phyloP scores from a whole-genome alignment of 53 echinoderm and acorn worm species.

The Paracentrotus lividus region DNA sequence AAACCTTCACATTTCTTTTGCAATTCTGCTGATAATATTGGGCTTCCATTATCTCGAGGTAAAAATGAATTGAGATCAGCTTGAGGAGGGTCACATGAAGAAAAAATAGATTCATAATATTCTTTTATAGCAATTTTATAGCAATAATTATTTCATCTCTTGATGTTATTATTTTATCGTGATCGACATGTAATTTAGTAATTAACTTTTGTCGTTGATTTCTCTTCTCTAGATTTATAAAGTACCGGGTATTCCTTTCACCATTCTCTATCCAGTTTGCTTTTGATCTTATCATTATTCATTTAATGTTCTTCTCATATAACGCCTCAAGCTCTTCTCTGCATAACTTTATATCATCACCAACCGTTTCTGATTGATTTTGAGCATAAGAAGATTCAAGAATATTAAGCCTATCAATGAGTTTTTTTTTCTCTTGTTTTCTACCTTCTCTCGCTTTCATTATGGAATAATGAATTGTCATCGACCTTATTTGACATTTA shows the following conservation, averaged over 20 bases:
- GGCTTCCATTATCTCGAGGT: neutral
- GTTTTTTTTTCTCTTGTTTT: too few species aligned
- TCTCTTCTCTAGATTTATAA: neutral
- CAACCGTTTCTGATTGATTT: neutral
- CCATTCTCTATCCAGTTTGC: conserved; percentile 18
- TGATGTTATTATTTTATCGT: too few species aligned
- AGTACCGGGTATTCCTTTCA: neutral
- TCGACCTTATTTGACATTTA: too few species aligned
- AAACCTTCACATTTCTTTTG: too few species aligned
- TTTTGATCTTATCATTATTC: neutral
- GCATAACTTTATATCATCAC: neutral
- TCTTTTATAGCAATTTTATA: too few species aligned
- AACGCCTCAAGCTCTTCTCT: conserved; percentile 24
- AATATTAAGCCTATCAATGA: too few species aligned
- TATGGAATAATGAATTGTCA: too few species aligned
- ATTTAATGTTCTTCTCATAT: neutral
- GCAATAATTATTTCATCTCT: neutral
- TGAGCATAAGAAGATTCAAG: neutral
- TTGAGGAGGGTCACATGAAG: neutral
- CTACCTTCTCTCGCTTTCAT: too few species aligned
- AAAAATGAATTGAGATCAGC: neutral
- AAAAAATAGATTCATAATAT: neutral
- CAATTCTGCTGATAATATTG: too few species aligned
- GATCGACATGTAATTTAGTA: neutral
- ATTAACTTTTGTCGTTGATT: conserved; percentile 43